These are phyloP conservation scores for Oreortyx pictus DNA, from an alignment of 2,797 vertebrate genomes.

Conservation along the genomic window DNA sequence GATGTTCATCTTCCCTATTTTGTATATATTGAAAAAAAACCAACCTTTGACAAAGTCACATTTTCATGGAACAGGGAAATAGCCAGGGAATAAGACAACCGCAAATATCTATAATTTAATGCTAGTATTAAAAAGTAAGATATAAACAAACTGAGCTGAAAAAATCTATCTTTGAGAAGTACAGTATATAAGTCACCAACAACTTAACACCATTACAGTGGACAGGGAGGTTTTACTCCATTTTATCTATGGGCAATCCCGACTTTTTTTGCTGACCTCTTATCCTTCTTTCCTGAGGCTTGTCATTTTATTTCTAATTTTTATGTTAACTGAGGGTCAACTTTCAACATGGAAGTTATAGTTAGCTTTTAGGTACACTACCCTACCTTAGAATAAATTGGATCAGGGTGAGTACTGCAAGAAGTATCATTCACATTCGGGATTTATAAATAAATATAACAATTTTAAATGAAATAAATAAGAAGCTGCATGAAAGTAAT, in stretches of 20 bases:
- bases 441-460: neutral
- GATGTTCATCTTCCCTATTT: neutral
- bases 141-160: neutral
- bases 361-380: neutral
- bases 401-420: neutral
- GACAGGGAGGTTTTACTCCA: neutral
- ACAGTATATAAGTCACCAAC: neutral
- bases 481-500: neutral
- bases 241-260: neutral
- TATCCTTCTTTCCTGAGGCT: neutral
- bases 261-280: neutral
- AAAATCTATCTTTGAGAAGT: neutral
- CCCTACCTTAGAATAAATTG: neutral
- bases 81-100: neutral
- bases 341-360: neutral
- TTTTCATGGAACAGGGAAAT: neutral
- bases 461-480: neutral
- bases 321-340: neutral
- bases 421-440: neutral
- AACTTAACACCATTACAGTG: neutral
- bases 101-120: neutral
- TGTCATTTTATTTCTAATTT: neutral
- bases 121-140: neutral
- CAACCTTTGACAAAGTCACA: neutral
- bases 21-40: neutral